Conservation (phyloP, 2,113 vertebrate genomes). For the Brachirus orientalis region DNA sequence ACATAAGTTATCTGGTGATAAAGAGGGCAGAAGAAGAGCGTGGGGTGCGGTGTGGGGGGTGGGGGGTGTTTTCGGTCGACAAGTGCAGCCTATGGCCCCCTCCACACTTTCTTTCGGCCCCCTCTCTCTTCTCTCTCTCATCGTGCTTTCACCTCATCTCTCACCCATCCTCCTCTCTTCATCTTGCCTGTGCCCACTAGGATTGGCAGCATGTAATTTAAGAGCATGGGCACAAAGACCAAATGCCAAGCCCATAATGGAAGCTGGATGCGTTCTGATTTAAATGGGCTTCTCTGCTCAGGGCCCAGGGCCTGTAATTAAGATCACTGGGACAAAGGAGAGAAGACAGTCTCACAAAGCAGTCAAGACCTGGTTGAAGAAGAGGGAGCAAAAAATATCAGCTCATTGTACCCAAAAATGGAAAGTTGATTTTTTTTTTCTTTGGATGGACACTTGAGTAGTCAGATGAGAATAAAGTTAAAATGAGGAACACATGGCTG, state of each 20-base stretch:
- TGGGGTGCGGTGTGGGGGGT: constrained; percentile 15
- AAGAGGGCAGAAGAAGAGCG: constrained; percentile 62
- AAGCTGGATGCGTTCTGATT: constrained; percentile 80
- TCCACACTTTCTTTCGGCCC: constrained; percentile 34
- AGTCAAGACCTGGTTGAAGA: constrained; percentile 75
- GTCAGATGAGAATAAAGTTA: constrained; percentile 32
- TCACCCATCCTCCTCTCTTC: constrained; percentile 73
- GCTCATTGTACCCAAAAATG: constrained; percentile 64
- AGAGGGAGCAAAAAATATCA: constrained; percentile 67
- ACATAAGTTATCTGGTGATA: constrained; percentile 82
- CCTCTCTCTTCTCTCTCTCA: constrained; percentile 53
- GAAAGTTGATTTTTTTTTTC: constrained; percentile 24
- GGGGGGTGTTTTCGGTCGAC: constrained; percentile 44
- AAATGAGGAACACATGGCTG: constrained; percentile 11
- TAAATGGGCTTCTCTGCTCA: constrained; percentile 80
- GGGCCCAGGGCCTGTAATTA: constrained; percentile 83
- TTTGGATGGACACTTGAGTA: constrained; percentile 53
- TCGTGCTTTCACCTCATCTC: constrained; percentile 72
- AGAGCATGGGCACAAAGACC: constrained; percentile 85
- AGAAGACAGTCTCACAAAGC: constrained; percentile 79
- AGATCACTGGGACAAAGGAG: constrained; percentile 82
- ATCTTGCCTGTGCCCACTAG: constrained; percentile 79
- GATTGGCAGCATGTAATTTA: constrained; percentile 88
- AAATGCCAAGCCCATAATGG: constrained; percentile 85
- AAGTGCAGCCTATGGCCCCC: constrained; percentile 58